A percentile compares a stretch with the other conserved stretches of the same genome.
Evolutionary conservation across 2,888 invertebrate genomes (phyloP).

Genomic region (Ecliptopera silaceata): DNA sequence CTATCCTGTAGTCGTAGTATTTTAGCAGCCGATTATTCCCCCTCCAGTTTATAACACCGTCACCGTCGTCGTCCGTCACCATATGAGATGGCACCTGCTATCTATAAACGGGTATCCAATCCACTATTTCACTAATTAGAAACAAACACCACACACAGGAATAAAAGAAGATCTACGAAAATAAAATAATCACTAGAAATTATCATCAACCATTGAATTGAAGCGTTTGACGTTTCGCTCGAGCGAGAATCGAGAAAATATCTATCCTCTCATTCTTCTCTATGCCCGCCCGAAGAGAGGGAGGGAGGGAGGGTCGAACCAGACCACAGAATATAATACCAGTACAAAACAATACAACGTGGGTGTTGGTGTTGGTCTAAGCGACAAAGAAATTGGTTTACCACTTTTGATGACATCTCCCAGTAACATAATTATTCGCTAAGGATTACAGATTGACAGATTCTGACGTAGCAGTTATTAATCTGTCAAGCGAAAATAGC

Average conservation of each 20-base stretch:
- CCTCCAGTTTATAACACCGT: constrained; percentile 76
- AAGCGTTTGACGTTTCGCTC: constrained; percentile 75
- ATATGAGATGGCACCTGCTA: constrained; percentile 62
- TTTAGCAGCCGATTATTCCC: constrained; percentile 69
- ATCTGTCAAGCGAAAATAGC: too few species aligned
- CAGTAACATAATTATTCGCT: too few species aligned
- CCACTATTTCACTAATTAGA: constrained; percentile 46
- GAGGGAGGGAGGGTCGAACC: too few species aligned
- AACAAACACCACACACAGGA: constrained; percentile 47
- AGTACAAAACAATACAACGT: too few species aligned
- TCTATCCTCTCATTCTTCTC: background rate
- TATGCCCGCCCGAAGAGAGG: background rate
- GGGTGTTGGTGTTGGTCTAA: too few species aligned
- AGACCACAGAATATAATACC: too few species aligned
- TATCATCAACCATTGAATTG: constrained; percentile 69
- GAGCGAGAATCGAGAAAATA: background rate
- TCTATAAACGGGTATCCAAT: constrained; percentile 59
- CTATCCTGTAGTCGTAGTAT: constrained; percentile 80
- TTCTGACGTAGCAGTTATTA: too few species aligned
- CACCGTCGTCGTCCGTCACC: too few species aligned
- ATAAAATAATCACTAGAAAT: constrained; percentile 76
- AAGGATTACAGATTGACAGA: too few species aligned
- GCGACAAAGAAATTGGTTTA: too few species aligned
- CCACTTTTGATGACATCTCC: too few species aligned
- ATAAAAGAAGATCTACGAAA: constrained; percentile 65